Conservation (phyloP, 2,888 invertebrate genomes). For the Prosapia bicincta region DNA sequence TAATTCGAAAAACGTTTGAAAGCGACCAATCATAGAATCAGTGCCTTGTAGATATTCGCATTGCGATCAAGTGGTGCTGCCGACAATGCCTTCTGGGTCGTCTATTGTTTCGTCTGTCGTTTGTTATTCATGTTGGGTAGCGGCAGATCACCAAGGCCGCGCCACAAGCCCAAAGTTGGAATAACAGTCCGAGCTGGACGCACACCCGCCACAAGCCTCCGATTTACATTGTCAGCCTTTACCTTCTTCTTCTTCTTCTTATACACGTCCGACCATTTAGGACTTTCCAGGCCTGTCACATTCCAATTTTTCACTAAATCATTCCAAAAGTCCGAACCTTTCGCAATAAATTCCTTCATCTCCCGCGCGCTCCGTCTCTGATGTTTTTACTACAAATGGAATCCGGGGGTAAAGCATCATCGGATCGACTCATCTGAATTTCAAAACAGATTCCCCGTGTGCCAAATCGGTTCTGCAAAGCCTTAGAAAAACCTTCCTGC, state of each 20-base stretch:
- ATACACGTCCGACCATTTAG: conserved; percentile 13
- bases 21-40: conserved; percentile 18
- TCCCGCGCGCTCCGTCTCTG: not conserved
- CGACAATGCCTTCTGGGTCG: conserved; percentile 17
- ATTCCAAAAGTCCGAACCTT: conserved; percentile 18
- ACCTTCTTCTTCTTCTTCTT: not conserved
- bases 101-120: conserved; percentile 20
- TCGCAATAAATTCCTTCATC: conserved; percentile 12
- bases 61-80: conserved; percentile 6
- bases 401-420: not conserved
- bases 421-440: not conserved
- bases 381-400: not conserved
- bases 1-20: not conserved
- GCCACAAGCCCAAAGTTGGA: conserved; percentile 21
- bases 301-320: conserved; percentile 28
- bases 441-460: not conserved
- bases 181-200: not conserved
- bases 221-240: not conserved
- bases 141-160: conserved; percentile 18
- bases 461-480: not conserved
- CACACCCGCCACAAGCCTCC: not conserved
- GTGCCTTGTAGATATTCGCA: conserved; percentile 1
- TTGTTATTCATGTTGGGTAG: conserved; percentile 19
- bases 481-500: not conserved
- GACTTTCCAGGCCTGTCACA: conserved; percentile 22